Evolutionary conservation across 2,888 invertebrate species (phyloP).

Genomic region (Eupithecia insigniata): DNA sequence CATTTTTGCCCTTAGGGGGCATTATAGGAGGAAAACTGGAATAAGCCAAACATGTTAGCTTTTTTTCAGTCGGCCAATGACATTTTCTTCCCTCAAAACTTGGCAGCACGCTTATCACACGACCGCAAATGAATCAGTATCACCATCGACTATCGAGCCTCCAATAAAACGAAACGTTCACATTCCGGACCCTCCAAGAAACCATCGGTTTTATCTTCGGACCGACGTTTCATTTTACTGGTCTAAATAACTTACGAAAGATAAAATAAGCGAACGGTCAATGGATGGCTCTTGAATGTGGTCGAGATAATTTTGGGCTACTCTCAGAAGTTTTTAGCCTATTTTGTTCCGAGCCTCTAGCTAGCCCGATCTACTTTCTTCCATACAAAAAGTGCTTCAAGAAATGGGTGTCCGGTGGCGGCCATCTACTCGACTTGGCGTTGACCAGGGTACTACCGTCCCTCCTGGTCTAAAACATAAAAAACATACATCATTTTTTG

Average conservation of each 20-base stretch:
- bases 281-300: neutral
- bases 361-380: too few species aligned
- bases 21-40: too few species aligned
- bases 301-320: neutral
- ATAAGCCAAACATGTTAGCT: too few species aligned
- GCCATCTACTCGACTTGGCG: too few species aligned
- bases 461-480: too few species aligned
- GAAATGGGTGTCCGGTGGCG: too few species aligned
- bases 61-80: neutral
- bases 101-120: neutral
- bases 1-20: too few species aligned
- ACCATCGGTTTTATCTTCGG: conserved; percentile 39
- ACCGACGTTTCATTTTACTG: conserved; percentile 32
- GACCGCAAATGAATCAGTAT: conserved; percentile 3
- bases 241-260: conserved; percentile 23
- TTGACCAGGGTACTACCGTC: too few species aligned
- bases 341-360: neutral
- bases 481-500: too few species aligned
- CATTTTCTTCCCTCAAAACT: neutral
- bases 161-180: conserved; percentile 41
- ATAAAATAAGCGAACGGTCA: conserved; percentile 18
- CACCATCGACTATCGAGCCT: neutral
- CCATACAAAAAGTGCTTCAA: too few species aligned
- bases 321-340: neutral
- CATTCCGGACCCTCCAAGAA: conserved; percentile 39